Evolutionary conservation across 1,140 invertebrate species (phyloP).

Genomic region (Temnothorax curvispinosus): DNA sequence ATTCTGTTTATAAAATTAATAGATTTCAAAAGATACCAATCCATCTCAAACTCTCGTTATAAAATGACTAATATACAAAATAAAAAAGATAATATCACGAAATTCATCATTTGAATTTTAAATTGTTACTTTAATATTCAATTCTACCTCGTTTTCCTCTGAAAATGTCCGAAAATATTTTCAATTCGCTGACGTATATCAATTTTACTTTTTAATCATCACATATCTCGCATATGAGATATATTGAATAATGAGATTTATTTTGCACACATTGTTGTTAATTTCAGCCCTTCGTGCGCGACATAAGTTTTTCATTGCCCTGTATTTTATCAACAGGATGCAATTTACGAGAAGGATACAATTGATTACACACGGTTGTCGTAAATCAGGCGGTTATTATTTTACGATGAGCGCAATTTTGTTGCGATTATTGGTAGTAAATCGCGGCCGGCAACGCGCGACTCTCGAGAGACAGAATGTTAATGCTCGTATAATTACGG

Average conservation of each 20-base stretch:
- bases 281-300: conserved; percentile 1
- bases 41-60: background rate
- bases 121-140: background rate
- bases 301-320: conserved; percentile 34
- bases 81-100: background rate
- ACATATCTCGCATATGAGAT: background rate
- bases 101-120: background rate
- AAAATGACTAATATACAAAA: background rate
- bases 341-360: conserved; percentile 38
- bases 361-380: conserved; percentile 41
- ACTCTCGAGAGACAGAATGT: conserved; percentile 42
- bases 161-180: background rate
- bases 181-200: background rate
- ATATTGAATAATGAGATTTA: background rate
- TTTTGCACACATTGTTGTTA: background rate
- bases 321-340: conserved; percentile 37
- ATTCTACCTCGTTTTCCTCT: no score
- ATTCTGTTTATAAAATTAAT: background rate
- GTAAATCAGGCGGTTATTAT: conserved; percentile 57
- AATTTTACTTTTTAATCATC: background rate
- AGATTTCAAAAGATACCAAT: background rate
- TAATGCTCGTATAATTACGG: conserved; percentile 52
- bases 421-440: conserved; percentile 56
- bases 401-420: conserved; percentile 53
- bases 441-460: conserved; percentile 15